Evolutionary conservation across 2,113 vertebrate species (phyloP), one percentile per base, ranked within the genome.

Genomic region (Halichoerus grypus): DNA sequence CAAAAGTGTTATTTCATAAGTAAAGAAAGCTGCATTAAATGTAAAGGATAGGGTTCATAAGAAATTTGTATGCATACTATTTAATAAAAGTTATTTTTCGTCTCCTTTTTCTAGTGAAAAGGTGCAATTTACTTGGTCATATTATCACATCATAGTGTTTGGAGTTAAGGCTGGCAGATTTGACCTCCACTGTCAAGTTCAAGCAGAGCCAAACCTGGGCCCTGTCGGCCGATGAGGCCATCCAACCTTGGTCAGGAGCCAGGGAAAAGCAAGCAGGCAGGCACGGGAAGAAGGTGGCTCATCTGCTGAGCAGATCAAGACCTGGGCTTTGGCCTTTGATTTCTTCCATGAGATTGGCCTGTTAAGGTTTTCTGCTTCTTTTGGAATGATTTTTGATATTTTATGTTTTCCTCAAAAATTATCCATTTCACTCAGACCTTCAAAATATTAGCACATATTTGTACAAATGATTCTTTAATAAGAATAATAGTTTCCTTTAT

Each of bases 341-440:
- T 61, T 87, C 33, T 91, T 42, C 19, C 24, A 19, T 14, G 53
- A 65, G 42, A 69, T 72, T 61, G 59, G 3, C 15, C 83, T 96
- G n/a, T 42, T 42, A 42, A 42, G 36, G 36, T 36, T 36, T 36
- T 61, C 83, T 96, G 42, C 57, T 51, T 28, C 31, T 84, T 84
- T 84, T 49, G 88, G 49, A 80, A 49, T 53, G 5, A 94, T 77
- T 76, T 83, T 88, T 71, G n/a, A 5, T 84, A 51, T 72, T 88
- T 84, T 77, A 83, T 15, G 10, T 84, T 80, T 79, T 94, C 46
- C 65, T 94, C 8, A n/a, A 87, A 90, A 91, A 74, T 36, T 67
- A 63, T 24, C 49, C 79, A 92, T 88, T 76, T 94, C 11, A 39
- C 31, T 94, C 31, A 57, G 8, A 24, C 57, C 81, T 91, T 61